These are phyloP conservation scores for Hippoglossus hippoglossus DNA, from an alignment of 2,797 vertebrate genomes.

Conservation along the genomic window DNA sequence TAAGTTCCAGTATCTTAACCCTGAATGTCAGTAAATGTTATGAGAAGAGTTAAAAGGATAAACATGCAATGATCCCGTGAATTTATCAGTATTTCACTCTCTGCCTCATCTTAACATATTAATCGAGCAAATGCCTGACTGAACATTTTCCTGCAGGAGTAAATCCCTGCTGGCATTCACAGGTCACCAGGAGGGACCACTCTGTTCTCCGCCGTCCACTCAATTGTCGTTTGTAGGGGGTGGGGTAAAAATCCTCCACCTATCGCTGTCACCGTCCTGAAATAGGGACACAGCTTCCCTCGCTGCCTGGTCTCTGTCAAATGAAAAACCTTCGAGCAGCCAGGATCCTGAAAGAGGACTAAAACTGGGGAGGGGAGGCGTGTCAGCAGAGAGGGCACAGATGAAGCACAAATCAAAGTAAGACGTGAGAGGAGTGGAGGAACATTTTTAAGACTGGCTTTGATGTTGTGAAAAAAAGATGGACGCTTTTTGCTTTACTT, in stretches of 20 bases:
- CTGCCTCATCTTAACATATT: constrained; percentile 14
- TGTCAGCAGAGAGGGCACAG: no score
- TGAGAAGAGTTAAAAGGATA: not conserved
- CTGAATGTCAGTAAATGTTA: not conserved
- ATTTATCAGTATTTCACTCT: not conserved
- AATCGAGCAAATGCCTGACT: constrained; percentile 1
- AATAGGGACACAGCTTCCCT: constrained; percentile 5
- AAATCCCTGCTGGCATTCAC: constrained; percentile 28
- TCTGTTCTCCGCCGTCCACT: not conserved
- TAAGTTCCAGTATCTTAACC: not conserved
- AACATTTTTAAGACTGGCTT: constrained; percentile 48
- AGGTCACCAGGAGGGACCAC: constrained; percentile 32
- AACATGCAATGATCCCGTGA: not conserved
- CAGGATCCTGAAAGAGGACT: no score
- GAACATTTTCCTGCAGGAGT: constrained; percentile 14
- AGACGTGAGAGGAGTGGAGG: constrained; percentile 16
- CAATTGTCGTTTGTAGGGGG: no score
- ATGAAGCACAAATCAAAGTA: not conserved
- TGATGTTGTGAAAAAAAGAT: constrained; percentile 52
- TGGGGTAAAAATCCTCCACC: constrained; percentile 2
- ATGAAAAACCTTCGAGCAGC: constrained; percentile 11
- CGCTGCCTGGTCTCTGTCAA: constrained; percentile 13
- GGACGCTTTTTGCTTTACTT: constrained; percentile 46
- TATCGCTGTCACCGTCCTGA: constrained; percentile 16
- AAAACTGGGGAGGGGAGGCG: no score